These are phyloP conservation scores for Synanthedon formicaeformis DNA, from an alignment of 2,888 invertebrate species.

Conservation along the genomic window DNA sequence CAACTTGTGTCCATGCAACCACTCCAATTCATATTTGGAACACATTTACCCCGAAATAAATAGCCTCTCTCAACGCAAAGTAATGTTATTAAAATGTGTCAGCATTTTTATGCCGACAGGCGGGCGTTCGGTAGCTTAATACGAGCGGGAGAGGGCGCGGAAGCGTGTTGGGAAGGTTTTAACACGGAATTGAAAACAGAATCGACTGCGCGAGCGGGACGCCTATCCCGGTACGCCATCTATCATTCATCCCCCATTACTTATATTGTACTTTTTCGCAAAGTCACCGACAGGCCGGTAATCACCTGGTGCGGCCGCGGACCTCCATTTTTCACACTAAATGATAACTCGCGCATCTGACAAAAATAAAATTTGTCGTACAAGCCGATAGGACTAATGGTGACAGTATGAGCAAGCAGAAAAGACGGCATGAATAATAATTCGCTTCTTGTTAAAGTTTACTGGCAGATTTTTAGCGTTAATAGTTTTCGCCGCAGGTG, in stretches of 20 bases:
- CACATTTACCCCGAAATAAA: constrained; percentile 58
- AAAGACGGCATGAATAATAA: constrained; percentile 31
- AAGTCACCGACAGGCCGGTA: constrained; percentile 69
- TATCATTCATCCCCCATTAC: constrained; percentile 72
- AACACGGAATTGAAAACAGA: not conserved
- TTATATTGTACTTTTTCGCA: constrained; percentile 70
- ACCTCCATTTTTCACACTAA: constrained; percentile 67
- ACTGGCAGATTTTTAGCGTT: not conserved
- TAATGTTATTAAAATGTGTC: constrained; percentile 71
- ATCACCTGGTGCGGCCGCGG: constrained; percentile 67
- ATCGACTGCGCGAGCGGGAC: constrained; percentile 14
- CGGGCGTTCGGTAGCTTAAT: constrained; percentile 2
- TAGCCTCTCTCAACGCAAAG: constrained; percentile 61
- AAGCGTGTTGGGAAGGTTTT: not conserved
- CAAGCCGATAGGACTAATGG: constrained; percentile 65
- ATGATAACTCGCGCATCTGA: constrained; percentile 66
- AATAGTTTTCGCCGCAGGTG: no score
- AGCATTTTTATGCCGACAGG: constrained; percentile 53
- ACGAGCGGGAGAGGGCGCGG: not conserved
- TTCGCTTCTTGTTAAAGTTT: constrained; percentile 21
- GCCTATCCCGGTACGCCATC: constrained; percentile 48
- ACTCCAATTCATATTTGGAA: constrained; percentile 65
- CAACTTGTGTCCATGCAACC: constrained; percentile 37
- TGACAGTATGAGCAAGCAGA: constrained; percentile 52
- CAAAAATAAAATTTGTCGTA: constrained; percentile 69